Evolutionary conservation across 2,113 vertebrate species (phyloP).

Genomic region (Anolis carolinensis): DNA sequence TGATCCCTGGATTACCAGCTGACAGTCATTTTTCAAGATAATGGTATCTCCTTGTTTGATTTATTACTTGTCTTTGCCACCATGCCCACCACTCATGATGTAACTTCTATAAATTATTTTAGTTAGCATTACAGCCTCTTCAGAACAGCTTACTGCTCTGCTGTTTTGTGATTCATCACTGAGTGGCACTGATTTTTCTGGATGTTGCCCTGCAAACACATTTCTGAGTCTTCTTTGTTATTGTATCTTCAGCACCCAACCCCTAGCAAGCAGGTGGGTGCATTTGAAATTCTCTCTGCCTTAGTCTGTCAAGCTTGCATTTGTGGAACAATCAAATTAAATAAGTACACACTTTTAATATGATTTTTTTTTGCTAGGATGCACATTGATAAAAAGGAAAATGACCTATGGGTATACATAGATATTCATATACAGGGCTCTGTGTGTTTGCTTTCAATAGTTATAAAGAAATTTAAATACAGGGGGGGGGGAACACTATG

Average conservation of each 20-base stretch:
- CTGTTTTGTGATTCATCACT: slow-evolving; percentile 3
- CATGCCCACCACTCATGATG: neutral
- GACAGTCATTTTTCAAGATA: neutral
- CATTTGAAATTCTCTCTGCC: neutral
- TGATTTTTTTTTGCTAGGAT: neutral
- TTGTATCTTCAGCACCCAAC: neutral
- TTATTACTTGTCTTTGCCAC: neutral
- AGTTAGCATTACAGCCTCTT: accelerated
- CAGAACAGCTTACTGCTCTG: neutral
- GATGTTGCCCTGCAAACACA: neutral
- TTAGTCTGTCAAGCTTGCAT: accelerated
- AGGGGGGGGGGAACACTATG: neutral
- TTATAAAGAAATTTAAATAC: neutral
- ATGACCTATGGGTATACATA: neutral
- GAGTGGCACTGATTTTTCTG: neutral
- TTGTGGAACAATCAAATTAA: slow-evolving; percentile 18
- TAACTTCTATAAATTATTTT: neutral
- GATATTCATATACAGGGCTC: neutral
- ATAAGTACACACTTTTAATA: neutral
- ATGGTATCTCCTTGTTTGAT: neutral
- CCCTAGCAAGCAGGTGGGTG: neutral
- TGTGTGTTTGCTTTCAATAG: neutral
- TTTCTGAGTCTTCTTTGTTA: neutral
- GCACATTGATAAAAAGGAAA: neutral
- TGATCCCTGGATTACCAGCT: neutral